Percentiles rank a stretch among this genome's conserved stretches.
phyloP scores from a whole-genome alignment of 2,113 vertebrate species.

The Uropsilus gracilis region DNA sequence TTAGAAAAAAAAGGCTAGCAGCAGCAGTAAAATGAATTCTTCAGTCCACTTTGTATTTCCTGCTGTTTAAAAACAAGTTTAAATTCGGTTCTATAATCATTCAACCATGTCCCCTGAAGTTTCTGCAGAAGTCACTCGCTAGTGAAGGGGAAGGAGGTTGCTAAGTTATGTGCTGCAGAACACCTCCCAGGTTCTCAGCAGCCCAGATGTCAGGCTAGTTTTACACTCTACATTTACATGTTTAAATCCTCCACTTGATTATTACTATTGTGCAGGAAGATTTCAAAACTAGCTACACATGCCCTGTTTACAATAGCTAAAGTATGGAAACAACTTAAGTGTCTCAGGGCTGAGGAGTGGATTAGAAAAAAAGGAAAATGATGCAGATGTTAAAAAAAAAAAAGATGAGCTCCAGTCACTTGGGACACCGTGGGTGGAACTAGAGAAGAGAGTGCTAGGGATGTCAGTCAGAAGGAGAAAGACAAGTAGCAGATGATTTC shows the following conservation, averaged over 20 bases:
- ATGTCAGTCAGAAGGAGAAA: too few species aligned
- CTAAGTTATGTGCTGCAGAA: not conserved
- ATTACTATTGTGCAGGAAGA: not conserved
- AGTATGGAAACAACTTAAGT: too few species aligned
- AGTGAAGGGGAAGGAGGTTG: not conserved
- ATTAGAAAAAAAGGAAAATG: too few species aligned
- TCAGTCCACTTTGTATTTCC: constrained; percentile 22
- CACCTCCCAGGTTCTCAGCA: not conserved
- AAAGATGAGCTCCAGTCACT: too few species aligned
- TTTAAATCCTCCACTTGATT: not conserved
- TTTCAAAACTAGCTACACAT: constrained; percentile 13
- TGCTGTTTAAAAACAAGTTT: constrained; percentile 58
- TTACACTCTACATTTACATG: not conserved
- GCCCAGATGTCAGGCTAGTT: not conserved
- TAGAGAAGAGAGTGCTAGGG: too few species aligned
- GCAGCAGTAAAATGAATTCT: constrained; percentile 27
- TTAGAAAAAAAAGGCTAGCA: not conserved
- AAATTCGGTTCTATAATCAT: constrained; percentile 35
- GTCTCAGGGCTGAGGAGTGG: too few species aligned
- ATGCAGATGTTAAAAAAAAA: too few species aligned
- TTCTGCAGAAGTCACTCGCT: not conserved
- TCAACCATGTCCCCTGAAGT: not conserved
- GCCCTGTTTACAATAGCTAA: too few species aligned
- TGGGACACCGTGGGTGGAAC: too few species aligned
- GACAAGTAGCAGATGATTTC: too few species aligned